Conservation (phyloP, 1,140 invertebrate species). For the Heliconius himera region DNA sequence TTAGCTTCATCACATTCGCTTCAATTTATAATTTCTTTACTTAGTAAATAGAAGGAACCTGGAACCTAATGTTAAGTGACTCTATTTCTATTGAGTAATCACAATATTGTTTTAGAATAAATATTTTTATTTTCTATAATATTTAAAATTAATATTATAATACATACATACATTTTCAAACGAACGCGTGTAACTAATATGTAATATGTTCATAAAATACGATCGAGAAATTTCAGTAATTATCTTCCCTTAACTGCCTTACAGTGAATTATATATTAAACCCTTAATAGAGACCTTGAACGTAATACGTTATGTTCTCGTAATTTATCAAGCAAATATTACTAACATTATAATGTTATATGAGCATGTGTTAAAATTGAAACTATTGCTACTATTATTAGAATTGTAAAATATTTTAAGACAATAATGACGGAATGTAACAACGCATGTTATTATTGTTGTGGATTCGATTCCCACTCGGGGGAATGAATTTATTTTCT, state of each 20-base stretch:
- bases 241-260: neutral
- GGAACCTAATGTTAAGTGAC: too few relatives aligned
- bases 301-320: slow-evolving; percentile 9
- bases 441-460: too few relatives aligned
- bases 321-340: slow-evolving; percentile 22
- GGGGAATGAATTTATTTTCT: neutral
- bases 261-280: neutral
- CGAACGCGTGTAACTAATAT: neutral
- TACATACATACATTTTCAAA: neutral
- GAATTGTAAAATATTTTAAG: neutral
- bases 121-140: neutral
- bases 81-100: too few relatives aligned
- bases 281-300: slow-evolving; percentile 23
- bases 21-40: too few relatives aligned
- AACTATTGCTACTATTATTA: neutral
- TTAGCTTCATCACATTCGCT: too few relatives aligned
- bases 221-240: slow-evolving; percentile 1
- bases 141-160: neutral
- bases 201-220: neutral
- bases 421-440: too few relatives aligned
- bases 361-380: neutral
- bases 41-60: too few relatives aligned
- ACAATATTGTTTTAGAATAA: too few relatives aligned
- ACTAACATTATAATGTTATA: slow-evolving; percentile 10
- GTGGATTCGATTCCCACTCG: neutral